Conservation (phyloP, 2,888 invertebrate species). For the Lasioglossum oenotherae region DNA sequence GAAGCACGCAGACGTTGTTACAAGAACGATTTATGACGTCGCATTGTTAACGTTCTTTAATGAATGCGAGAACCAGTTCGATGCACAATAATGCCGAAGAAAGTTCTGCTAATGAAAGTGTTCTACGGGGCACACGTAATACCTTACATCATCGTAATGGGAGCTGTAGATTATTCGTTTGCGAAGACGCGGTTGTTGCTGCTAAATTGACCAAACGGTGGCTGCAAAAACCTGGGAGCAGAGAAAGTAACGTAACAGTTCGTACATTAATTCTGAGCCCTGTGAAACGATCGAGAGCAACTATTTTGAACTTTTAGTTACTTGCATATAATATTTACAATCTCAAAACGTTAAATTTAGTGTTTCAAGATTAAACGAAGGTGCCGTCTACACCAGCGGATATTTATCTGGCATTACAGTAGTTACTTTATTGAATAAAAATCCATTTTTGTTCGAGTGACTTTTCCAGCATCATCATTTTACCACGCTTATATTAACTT, state of each 20-base stretch:
- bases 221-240: background rate
- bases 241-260: background rate
- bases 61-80: conserved; percentile 11
- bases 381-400: too few relatives aligned
- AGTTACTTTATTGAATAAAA: too few relatives aligned
- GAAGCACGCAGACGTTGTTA: conserved; percentile 1
- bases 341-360: too few relatives aligned
- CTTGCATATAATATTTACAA: too few relatives aligned
- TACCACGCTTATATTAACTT: too few relatives aligned
- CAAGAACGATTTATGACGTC: background rate
- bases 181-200: background rate
- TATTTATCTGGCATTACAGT: too few relatives aligned
- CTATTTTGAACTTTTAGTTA: background rate
- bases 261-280: background rate
- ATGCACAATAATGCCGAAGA: conserved; percentile 13
- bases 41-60: conserved; percentile 15
- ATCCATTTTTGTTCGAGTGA: too few relatives aligned
- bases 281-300: background rate
- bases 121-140: background rate
- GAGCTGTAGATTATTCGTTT: background rate
- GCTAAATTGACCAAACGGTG: background rate
- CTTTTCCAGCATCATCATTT: too few relatives aligned
- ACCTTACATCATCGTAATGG: background rate
- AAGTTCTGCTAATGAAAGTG: conserved; percentile 13
- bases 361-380: too few relatives aligned